phyloP scores from a whole-genome alignment of 2,888 invertebrate species.

The Beris morrisii region DNA sequence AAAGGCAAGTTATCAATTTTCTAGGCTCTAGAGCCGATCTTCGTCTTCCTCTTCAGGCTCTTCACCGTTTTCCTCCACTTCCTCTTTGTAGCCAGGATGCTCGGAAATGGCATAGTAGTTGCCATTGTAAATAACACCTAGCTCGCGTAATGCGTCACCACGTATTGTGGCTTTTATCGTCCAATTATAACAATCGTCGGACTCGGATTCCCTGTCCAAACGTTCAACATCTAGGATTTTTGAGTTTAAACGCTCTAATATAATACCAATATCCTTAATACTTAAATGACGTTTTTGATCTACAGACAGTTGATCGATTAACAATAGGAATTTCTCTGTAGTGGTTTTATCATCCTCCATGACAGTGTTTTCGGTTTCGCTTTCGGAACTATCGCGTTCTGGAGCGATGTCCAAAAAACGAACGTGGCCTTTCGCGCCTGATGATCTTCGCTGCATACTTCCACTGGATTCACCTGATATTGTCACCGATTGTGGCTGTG shows the following conservation, averaged over 20 bases:
- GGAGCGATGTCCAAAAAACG: conserved; percentile 78
- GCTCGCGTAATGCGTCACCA: conserved; percentile 85
- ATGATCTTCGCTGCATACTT: conserved; percentile 55
- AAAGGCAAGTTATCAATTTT: conserved; percentile 31
- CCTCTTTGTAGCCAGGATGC: conserved; percentile 91
- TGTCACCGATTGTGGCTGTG: conserved; percentile 62
- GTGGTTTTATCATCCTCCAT: conserved; percentile 89
- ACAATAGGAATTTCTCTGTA: conserved; percentile 87
- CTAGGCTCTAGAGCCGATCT: conserved; percentile 62
- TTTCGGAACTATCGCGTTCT: conserved; percentile 86
- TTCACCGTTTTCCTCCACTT: conserved; percentile 84
- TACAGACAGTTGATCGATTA: conserved; percentile 90
- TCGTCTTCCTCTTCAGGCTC: conserved; percentile 81
- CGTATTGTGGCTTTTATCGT: conserved; percentile 94
- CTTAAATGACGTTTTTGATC: conserved; percentile 90
- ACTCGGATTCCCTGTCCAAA: conserved; percentile 87
- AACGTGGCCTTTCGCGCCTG: conserved; percentile 74
- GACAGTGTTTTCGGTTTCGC: conserved; percentile 90
- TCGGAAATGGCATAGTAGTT: conserved; percentile 95
- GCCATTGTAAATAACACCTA: conserved; percentile 92
- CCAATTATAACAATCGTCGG: conserved; percentile 94
- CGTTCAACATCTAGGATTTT: conserved; percentile 93
- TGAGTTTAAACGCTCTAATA: conserved; percentile 86
- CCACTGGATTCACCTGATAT: conserved; percentile 57
- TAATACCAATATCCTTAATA: conserved; percentile 94